Percentiles rank a stretch among this genome's conserved stretches.
phyloP scores from a whole-genome alignment of 2,113 vertebrate genomes.

The Sprattus sprattus region DNA sequence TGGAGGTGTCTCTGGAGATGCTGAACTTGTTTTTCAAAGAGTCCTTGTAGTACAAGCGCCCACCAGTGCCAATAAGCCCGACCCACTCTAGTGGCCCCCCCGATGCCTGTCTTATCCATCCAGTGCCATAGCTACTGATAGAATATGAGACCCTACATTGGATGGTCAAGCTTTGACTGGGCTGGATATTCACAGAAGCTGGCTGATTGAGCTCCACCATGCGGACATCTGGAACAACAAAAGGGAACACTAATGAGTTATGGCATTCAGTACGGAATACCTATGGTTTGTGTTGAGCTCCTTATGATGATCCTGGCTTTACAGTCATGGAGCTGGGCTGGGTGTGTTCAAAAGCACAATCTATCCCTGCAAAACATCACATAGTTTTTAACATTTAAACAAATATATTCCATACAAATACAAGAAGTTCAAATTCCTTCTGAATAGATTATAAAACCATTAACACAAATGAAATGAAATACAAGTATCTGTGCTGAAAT shows the following conservation, averaged over 20 bases:
- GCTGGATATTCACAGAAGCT: conserved; percentile 37
- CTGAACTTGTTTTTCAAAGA: conserved; percentile 50
- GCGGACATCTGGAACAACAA: no score
- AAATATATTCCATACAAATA: no score
- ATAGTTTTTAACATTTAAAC: no score
- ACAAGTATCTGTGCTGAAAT: neutral
- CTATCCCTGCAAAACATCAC: no score
- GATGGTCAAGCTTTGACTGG: conserved; percentile 22
- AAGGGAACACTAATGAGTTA: conserved; percentile 26
- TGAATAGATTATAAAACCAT: no score
- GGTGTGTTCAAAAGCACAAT: no score
- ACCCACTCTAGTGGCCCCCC: neutral
- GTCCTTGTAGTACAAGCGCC: neutral
- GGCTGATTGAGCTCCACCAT: conserved; percentile 43
- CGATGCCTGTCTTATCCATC: neutral
- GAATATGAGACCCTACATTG: conserved; percentile 25
- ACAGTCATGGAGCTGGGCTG: no score
- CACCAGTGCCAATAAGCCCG: neutral
- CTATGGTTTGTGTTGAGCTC: neutral
- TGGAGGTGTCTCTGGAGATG: conserved; percentile 33
- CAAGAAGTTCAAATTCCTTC: no score
- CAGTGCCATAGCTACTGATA: neutral
- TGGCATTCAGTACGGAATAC: neutral
- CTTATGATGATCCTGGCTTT: no score
- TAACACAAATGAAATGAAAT: no score